Conservation (phyloP, 1,140 invertebrate genomes). For the Zaprionus ornatus region DNA sequence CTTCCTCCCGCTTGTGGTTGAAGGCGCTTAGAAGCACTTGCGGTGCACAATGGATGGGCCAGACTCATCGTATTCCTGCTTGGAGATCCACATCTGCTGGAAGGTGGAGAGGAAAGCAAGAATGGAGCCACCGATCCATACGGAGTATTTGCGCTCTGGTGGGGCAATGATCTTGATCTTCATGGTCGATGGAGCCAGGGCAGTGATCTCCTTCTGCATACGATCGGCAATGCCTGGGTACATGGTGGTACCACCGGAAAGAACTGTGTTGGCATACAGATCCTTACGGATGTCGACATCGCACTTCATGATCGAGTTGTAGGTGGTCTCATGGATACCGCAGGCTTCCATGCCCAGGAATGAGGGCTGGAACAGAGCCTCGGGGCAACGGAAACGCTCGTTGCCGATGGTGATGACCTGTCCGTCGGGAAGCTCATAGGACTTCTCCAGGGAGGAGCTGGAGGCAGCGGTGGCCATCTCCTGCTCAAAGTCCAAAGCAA, state of each 20-base stretch:
- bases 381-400: conserved; percentile 96
- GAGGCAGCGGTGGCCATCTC: conserved; percentile 96
- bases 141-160: conserved; percentile 93
- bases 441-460: conserved; percentile 93
- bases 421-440: conserved; percentile 93
- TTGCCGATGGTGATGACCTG: conserved; percentile 97
- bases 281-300: conserved; percentile 97
- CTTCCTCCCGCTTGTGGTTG: conserved; percentile 14
- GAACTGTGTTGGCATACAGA: conserved; percentile 95
- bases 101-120: conserved; percentile 95
- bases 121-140: conserved; percentile 94
- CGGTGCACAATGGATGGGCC: conserved; percentile 96
- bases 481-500: conserved; percentile 96
- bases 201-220: conserved; percentile 96
- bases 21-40: conserved; percentile 94
- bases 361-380: conserved; percentile 95
- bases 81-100: conserved; percentile 97
- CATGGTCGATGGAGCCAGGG: conserved; percentile 93
- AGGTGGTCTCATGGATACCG: conserved; percentile 93
- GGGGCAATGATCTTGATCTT: conserved; percentile 98
- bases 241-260: conserved; percentile 96
- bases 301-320: conserved; percentile 97
- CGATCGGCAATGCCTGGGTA: conserved; percentile 93
- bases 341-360: conserved; percentile 94
- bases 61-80: conserved; percentile 97